Evolutionary conservation across 2,888 invertebrate genomes (phyloP).

Genomic region (Stegana nigrithorax): DNA sequence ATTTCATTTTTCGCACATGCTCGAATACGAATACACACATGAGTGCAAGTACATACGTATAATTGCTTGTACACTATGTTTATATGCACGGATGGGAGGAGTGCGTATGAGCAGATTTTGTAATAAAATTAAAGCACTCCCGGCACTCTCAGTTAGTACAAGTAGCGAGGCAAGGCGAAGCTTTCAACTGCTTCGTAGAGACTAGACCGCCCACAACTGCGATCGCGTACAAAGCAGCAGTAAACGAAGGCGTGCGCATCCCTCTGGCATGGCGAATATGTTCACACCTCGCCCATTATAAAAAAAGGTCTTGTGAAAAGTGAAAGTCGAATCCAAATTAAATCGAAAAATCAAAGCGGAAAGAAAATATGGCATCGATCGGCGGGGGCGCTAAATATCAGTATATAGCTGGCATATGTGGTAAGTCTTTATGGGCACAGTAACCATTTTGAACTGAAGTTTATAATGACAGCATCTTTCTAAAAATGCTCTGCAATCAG

Average conservation of each 20-base stretch:
- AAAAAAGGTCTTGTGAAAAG: no score
- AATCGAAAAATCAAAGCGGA: not conserved
- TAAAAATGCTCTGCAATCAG: constrained; percentile 42
- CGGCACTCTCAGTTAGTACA: not conserved
- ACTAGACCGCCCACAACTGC: no score
- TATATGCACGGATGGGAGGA: constrained; percentile 34
- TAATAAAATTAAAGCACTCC: not conserved
- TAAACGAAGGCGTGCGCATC: no score
- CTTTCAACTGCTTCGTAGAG: no score
- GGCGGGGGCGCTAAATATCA: constrained; percentile 51
- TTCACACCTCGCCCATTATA: no score
- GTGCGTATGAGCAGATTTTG: not conserved
- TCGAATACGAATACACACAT: constrained; percentile 34
- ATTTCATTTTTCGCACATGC: not conserved
- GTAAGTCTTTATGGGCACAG: no score
- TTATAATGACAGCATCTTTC: not conserved
- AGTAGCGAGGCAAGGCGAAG: not conserved
- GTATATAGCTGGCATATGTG: constrained; percentile 60
- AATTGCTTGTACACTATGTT: constrained; percentile 31
- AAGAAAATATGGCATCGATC: constrained; percentile 25
- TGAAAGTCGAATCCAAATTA: not conserved
- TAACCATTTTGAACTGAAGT: not conserved
- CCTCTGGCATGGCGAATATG: no score
- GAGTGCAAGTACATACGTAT: constrained; percentile 35
- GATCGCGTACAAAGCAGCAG: no score